Conservation (phyloP, 2,797 vertebrate genomes). For the Danio albolineatus region DNA sequence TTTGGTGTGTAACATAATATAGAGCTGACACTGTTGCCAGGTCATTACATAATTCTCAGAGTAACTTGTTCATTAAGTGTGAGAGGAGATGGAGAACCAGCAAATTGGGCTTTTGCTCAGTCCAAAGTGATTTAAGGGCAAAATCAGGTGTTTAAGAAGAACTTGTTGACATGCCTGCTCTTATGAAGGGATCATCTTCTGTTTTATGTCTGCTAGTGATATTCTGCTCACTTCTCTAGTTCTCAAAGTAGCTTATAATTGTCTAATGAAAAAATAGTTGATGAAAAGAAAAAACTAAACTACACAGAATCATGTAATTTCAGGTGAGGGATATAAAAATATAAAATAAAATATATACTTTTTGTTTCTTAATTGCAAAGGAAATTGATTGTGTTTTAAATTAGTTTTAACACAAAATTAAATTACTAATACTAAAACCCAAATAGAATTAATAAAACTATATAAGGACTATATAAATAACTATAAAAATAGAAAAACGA, state of each 20-base stretch:
- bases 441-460: too few species aligned
- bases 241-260: background rate
- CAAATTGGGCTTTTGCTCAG: background rate
- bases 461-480: too few species aligned
- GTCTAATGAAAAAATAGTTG: background rate
- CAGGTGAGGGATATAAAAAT: too few species aligned
- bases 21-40: background rate
- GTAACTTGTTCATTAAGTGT: background rate
- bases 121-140: background rate
- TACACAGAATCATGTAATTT: background rate
- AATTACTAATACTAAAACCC: too few species aligned
- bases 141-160: constrained; percentile 9
- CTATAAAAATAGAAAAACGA: too few species aligned
- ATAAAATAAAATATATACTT: too few species aligned
- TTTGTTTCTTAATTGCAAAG: too few species aligned
- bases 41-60: constrained; percentile 22
- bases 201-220: background rate
- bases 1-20: background rate
- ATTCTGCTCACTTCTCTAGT: background rate
- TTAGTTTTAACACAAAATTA: too few species aligned
- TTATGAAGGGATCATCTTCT: constrained; percentile 1
- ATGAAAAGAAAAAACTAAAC: background rate
- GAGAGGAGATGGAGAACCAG: background rate
- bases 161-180: background rate
- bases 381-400: too few species aligned